Conservation (phyloP, 2,888 invertebrate species). For the Heliconius ismenius region DNA sequence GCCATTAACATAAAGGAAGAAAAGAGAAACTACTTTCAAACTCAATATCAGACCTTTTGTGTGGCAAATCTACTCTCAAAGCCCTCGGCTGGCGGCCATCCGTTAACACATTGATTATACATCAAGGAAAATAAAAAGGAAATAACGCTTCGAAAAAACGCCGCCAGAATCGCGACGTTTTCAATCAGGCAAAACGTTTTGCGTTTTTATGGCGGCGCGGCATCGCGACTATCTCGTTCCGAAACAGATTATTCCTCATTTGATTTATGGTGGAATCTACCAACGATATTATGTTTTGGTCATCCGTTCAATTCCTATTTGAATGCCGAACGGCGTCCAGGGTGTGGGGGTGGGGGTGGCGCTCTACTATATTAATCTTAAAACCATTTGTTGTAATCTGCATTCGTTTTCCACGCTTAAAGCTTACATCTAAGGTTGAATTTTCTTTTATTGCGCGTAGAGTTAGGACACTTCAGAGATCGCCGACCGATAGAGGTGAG, state of each 20-base stretch:
- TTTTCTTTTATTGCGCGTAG: conserved; percentile 65
- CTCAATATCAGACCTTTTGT: conserved; percentile 81
- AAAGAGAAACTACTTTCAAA: conserved; percentile 79
- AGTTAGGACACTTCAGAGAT: conserved; percentile 80
- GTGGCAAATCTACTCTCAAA: conserved; percentile 76
- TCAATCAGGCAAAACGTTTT: conserved; percentile 82
- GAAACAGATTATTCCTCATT: conserved; percentile 83
- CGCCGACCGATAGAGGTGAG: conserved; percentile 79
- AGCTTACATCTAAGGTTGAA: conserved; percentile 62
- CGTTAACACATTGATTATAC: conserved; percentile 82
- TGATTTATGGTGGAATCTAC: conserved; percentile 82
- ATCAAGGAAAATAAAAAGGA: conserved; percentile 80
- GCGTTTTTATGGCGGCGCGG: conserved; percentile 79
- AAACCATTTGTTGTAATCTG: conserved; percentile 80
- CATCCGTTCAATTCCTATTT: conserved; percentile 83
- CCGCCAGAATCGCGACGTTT: conserved; percentile 73
- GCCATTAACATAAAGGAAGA: conserved; percentile 78
- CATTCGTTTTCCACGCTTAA: conserved; percentile 68
- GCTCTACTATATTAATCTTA: conserved; percentile 82
- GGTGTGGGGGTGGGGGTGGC: conserved; percentile 80
- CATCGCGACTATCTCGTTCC: conserved; percentile 80
- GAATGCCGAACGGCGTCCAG: conserved; percentile 80
- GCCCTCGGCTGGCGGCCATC: conserved; percentile 73
- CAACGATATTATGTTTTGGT: conserved; percentile 82
- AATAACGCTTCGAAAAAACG: conserved; percentile 74